These are phyloP conservation scores for Aptenodytes patagonicus DNA, from an alignment of 2,113 vertebrate species.

Conservation along the genomic window DNA sequence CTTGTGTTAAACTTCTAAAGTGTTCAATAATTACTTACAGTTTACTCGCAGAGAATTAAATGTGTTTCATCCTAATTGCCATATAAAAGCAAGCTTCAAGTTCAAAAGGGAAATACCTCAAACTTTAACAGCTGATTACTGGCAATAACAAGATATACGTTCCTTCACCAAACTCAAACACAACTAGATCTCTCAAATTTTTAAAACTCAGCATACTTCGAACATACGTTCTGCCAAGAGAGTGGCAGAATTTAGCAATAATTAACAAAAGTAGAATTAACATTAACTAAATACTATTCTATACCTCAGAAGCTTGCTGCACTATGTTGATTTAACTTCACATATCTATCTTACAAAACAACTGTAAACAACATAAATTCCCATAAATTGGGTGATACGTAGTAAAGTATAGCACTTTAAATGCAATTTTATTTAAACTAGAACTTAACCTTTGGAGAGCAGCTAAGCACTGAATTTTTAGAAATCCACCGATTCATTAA, in stretches of 20 bases:
- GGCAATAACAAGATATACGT: neutral
- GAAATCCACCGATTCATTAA: neutral
- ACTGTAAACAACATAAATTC: neutral
- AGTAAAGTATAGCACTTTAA: neutral
- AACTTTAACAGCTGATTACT: neutral
- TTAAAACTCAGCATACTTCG: neutral
- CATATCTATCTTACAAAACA: neutral
- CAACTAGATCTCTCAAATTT: neutral
- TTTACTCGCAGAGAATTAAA: slow-evolving; percentile 3
- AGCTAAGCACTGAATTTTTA: neutral
- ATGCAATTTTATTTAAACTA: neutral
- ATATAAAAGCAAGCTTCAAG: neutral
- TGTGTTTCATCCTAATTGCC: neutral
- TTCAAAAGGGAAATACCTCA: neutral
- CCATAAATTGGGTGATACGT: neutral
- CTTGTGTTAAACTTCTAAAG: neutral
- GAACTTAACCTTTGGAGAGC: neutral
- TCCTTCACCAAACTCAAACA: neutral
- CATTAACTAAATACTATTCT: neutral
- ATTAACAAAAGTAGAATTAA: neutral
- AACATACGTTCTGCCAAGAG: neutral
- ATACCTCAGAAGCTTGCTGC: neutral
- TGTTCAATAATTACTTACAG: slow-evolving; percentile 23
- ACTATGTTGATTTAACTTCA: neutral
- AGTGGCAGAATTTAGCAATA: neutral